These are phyloP conservation scores for Ashinkailepas kermadecensis DNA, from an alignment of 2,888 invertebrate species.

Conservation along the genomic window DNA sequence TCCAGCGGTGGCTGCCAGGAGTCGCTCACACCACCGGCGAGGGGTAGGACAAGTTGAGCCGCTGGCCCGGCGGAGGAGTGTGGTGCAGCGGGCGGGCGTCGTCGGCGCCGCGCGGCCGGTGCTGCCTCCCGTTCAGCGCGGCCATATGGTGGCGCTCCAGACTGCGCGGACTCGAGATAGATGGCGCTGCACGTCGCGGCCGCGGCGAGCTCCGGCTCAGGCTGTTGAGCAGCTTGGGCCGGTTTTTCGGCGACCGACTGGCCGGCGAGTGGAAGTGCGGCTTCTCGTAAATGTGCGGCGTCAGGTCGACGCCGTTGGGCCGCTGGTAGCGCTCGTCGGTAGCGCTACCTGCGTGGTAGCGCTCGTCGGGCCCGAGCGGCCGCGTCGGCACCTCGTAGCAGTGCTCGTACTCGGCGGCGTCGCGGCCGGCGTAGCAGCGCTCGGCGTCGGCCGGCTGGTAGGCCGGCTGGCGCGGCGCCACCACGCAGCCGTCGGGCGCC, in stretches of 20 bases:
- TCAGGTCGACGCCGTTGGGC: constrained; percentile 32
- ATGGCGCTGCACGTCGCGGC: constrained; percentile 44
- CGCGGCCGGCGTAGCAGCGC: constrained; percentile 31
- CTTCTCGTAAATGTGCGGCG: constrained; percentile 23
- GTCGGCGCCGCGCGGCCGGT: constrained; percentile 33
- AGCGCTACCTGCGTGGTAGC: too few relatives aligned
- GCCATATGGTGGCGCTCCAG: constrained; percentile 75
- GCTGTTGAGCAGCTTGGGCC: constrained; percentile 39
- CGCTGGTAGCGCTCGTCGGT: constrained; percentile 30
- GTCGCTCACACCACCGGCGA: constrained; percentile 4
- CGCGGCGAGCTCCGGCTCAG: constrained; percentile 42
- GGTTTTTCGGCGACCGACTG: constrained; percentile 48
- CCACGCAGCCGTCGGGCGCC: constrained; percentile 29
- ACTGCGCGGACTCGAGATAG: constrained; percentile 67
- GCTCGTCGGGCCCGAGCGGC: constrained; percentile 26
- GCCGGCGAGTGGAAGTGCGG: background rate
- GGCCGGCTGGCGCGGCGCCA: constrained; percentile 28
- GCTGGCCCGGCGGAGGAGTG: background rate
- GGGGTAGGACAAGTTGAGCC: background rate
- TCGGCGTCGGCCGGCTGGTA: constrained; percentile 23
- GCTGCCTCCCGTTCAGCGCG: constrained; percentile 60
- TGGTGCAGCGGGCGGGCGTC: background rate
- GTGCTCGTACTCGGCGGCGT: constrained; percentile 31
- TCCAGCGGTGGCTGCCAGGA: too few relatives aligned
- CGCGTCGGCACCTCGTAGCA: constrained; percentile 29